phyloP scores from a whole-genome alignment of 2,113 vertebrate genomes.

The Heliornis fulica region DNA sequence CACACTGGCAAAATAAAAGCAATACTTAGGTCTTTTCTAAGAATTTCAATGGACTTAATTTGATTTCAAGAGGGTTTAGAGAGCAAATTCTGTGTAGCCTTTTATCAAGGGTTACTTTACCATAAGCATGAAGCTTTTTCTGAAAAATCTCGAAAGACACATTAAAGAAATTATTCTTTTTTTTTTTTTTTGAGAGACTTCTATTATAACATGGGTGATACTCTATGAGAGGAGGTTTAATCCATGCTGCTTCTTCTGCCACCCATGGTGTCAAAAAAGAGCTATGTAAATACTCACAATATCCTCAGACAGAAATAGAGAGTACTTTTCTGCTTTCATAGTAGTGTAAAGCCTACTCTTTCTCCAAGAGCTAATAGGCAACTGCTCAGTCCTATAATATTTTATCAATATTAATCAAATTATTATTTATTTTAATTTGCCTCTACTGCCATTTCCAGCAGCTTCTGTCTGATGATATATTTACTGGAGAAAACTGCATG shows the following conservation, averaged over 20 bases:
- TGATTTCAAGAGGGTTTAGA: slow-evolving; percentile 56
- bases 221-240: not conserved
- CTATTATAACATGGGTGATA: not conserved
- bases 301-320: not conserved
- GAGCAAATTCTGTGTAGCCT: not conserved
- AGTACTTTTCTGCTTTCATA: not conserved
- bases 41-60: slow-evolving; percentile 48
- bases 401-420: not conserved
- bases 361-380: not conserved
- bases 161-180: not conserved
- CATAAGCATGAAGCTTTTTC: not conserved
- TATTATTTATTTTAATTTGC: not conserved
- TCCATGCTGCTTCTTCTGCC: not conserved
- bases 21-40: not conserved
- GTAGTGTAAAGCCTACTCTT: not conserved
- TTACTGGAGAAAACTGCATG: not conserved
- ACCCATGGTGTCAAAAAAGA: not conserved
- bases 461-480: not conserved
- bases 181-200: slow-evolving; percentile 27
- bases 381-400: not conserved
- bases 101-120: slow-evolving; percentile 20
- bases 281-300: slow-evolving; percentile 38
- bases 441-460: not conserved
- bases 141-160: too few relatives aligned
- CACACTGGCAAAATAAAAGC: slow-evolving; percentile 6